Percentiles rank a stretch among this genome's conserved stretches.
Conservation (phyloP, 37 sponge, comb jelly and placozoan species). For the Chondrilla cf. caribensis region DNA sequence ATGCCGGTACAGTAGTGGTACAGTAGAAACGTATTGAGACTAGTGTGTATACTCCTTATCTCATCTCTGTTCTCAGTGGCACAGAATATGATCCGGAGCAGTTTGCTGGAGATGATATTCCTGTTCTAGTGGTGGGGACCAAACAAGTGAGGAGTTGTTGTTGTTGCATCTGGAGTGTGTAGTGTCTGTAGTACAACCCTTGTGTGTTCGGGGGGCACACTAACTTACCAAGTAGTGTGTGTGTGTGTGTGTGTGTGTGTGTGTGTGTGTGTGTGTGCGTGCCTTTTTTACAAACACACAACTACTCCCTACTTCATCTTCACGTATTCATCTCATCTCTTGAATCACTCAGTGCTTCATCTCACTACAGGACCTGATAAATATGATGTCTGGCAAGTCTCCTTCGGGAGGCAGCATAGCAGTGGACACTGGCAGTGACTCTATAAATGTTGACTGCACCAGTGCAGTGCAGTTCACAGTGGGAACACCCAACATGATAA, state of each 20-base stretch:
- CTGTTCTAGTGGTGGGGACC: conserved; percentile 83
- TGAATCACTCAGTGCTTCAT: no score
- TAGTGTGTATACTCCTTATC: no score
- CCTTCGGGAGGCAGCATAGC: background rate
- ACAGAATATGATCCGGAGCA: conserved; percentile 79
- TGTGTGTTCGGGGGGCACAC: background rate
- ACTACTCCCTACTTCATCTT: no score
- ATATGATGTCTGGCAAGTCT: background rate
- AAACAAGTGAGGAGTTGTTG: conserved; percentile 46
- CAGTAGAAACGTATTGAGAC: no score
- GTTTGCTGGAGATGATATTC: conserved; percentile 70
- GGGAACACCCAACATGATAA: conserved; percentile 44
- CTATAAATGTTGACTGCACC: conserved; percentile 51
- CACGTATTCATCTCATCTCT: no score
- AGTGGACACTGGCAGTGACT: conserved; percentile 3
- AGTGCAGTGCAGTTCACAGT: conserved; percentile 50
- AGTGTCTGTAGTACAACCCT: background rate
- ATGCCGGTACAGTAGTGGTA: no score
- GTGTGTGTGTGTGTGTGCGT: conserved; percentile 35
- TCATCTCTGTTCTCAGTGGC: background rate
- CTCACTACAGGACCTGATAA: no score
- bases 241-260: conserved; percentile 30
- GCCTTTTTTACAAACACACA: background rate
- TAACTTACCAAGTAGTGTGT: no score
- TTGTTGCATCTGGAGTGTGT: background rate